Base-by-base conservation (phyloP, 2,113 vertebrate genomes). In the Mesembrinibis cayennensis region DNA sequence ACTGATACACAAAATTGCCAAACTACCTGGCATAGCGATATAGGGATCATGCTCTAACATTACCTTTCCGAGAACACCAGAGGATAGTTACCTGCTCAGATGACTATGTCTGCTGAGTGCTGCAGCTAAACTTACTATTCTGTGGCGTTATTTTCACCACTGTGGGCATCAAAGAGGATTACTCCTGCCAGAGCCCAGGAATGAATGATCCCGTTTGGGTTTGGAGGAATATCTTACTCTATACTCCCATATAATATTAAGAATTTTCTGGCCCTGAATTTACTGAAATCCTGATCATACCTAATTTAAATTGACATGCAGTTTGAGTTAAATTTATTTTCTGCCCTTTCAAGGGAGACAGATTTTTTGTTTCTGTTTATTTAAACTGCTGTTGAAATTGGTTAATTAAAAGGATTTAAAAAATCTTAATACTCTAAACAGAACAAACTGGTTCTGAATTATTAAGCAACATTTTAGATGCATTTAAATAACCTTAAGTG, bases 361-460 rank as follows among this genome's bases (percentile, higher is more conserved):
- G 95, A 96, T 93, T 96, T 96, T 91, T 91, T 89, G 88, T 83
- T 95, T 93, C 93, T 97, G 87, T 97, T 95, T 97, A 95, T 97
- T 98, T 98, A 98, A 98, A 98, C 95, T 98, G 98, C 95, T 97
- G 94, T 78, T 98, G 97, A 97, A 98, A 98, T 96, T 98, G 95
- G 87, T 97, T 98, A 98, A 98, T 98, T 98, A 98, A 95, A 97
- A 97, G 97, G 98, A 96, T 97, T 98, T 98, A 93, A 97, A 98
- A 98, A 98, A 97, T 97, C 98, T 97, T 98, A 98, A 98, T 98
- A 98, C 95, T 97, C 97, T 97, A 98, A 98, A 98, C 96, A 98
- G 95, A 98, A 96, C 98, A 98, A 98, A 98, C 98, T 96, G 97
- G 98, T 98, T 98, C 97, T 98, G 98, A 98, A 98, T 98, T 98